Conservation (phyloP, 1,140 invertebrate species). For the Macrosteles quadrilineatus region DNA sequence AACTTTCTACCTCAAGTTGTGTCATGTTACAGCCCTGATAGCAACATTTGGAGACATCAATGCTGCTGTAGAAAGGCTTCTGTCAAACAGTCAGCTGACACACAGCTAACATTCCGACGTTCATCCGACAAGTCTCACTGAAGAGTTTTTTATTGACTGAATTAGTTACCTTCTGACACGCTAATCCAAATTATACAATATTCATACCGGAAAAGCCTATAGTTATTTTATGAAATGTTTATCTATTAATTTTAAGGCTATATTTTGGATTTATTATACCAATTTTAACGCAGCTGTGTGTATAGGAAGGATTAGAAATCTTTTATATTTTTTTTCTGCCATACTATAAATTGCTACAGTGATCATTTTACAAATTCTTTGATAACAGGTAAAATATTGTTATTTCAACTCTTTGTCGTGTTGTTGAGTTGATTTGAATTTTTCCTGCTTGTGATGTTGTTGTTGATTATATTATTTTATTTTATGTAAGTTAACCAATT, state of each 20-base stretch:
- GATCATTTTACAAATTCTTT: no score
- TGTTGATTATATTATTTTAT: not conserved
- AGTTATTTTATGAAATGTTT: not conserved
- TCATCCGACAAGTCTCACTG: not conserved
- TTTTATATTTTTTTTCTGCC: no score
- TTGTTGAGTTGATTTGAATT: not conserved
- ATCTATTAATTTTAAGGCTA: not conserved
- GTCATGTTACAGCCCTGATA: conserved; percentile 77
- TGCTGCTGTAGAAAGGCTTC: conserved; percentile 91
- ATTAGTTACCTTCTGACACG: conserved; percentile 21
- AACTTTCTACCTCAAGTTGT: no score
- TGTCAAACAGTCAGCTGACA: conserved; percentile 72
- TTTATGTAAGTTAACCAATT: not conserved
- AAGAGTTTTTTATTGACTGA: not conserved
- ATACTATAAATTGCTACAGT: no score
- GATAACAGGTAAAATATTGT: not conserved
- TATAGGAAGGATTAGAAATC: not conserved
- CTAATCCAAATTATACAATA: conserved; percentile 20
- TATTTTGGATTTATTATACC: not conserved
- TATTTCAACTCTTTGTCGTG: not conserved
- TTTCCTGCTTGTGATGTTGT: not conserved
- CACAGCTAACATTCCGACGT: conserved; percentile 71
- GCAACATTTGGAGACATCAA: conserved; percentile 98
- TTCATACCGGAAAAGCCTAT: not conserved
- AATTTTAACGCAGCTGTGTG: not conserved